Evolutionary conservation across 2,888 invertebrate genomes (phyloP).

Genomic region (Rhingia campestris): DNA sequence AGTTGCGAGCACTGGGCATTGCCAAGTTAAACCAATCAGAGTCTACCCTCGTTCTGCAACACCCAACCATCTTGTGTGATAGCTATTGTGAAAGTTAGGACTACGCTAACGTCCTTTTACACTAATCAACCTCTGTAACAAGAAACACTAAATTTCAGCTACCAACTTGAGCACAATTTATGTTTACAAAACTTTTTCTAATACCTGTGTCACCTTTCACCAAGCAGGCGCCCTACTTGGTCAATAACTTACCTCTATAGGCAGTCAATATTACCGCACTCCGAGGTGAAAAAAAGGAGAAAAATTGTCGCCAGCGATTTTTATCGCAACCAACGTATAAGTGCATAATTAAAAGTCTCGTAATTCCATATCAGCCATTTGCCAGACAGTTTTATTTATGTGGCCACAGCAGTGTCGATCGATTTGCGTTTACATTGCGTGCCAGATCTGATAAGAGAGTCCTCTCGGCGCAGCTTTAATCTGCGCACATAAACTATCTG

Average conservation of each 20-base stretch:
- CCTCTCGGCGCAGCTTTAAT: conserved; percentile 56
- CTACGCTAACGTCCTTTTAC: too few relatives aligned
- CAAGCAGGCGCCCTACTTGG: not conserved
- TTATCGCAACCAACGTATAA: conserved; percentile 41
- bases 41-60: too few relatives aligned
- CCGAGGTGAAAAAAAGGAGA: not conserved
- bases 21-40: too few relatives aligned
- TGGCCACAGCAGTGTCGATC: conserved; percentile 65
- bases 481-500: conserved; percentile 64
- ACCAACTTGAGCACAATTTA: too few relatives aligned
- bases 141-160: too few relatives aligned
- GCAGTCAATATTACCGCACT: conserved; percentile 16
- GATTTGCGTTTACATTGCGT: conserved; percentile 73
- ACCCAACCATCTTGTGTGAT: too few relatives aligned
- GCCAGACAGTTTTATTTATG: conserved; percentile 69
- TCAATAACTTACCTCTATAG: conserved; percentile 24
- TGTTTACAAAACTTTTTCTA: too few relatives aligned
- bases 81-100: too few relatives aligned
- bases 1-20: too few relatives aligned
- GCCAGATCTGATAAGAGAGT: conserved; percentile 70
- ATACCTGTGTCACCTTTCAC: not conserved
- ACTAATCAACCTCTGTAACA: too few relatives aligned
- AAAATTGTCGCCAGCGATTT: conserved; percentile 51
- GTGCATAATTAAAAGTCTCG: conserved; percentile 65
- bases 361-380: conserved; percentile 64